Conservation (phyloP, 1,140 invertebrate genomes). For the Caenorhabditis inopinata region DNA sequence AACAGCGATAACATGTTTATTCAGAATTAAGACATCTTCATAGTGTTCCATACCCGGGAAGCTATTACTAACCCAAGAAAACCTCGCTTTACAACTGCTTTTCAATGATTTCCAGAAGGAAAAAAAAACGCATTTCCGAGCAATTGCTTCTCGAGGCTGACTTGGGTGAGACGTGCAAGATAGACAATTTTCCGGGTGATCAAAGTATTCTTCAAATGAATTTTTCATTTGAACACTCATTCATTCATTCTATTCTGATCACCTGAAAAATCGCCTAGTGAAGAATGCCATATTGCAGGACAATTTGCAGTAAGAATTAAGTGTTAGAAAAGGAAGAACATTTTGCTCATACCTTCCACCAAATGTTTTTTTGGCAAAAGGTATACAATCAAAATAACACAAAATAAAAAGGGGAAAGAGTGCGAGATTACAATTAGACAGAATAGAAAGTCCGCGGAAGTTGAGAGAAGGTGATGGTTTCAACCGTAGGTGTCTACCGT, state of each 20-base stretch:
- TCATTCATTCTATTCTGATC: no score
- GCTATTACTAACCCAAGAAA: slow-evolving; percentile 7
- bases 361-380: neutral
- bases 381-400: neutral
- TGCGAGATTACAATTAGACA: slow-evolving; percentile 19
- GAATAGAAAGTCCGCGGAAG: slow-evolving; percentile 22
- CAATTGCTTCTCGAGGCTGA: neutral
- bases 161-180: slow-evolving; percentile 7
- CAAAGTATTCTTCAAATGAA: neutral
- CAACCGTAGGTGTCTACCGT: slow-evolving; percentile 27
- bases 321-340: neutral
- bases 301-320: neutral
- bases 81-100: neutral
- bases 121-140: no score
- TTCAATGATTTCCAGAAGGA: neutral
- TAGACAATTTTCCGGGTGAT: neutral
- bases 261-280: neutral
- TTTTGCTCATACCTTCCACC: no score
- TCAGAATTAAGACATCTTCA: neutral
- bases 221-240: no score
- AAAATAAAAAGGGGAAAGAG: neutral
- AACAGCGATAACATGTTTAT: no score
- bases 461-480: slow-evolving; percentile 2
- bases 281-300: neutral
- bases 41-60: slow-evolving; percentile 28